A percentile compares a stretch with the other conserved stretches of the same genome.
Evolutionary conservation across 2,888 invertebrate genomes (phyloP).

Genomic region (Sphecodes monilicornis): DNA sequence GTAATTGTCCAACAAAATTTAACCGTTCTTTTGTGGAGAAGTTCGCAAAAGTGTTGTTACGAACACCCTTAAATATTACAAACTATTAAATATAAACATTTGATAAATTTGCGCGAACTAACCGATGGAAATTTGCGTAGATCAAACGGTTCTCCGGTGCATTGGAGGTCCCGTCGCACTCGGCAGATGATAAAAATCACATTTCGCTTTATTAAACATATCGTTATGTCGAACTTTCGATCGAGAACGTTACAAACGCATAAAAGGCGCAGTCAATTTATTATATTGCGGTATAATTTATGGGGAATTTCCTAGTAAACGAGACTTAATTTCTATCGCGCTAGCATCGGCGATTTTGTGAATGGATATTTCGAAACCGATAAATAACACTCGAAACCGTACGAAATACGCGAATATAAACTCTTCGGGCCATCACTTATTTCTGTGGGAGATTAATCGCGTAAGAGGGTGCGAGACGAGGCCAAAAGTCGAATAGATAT

Average conservation of each 20-base stretch:
- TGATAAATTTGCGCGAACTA: neutral
- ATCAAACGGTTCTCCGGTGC: neutral
- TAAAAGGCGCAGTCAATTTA: neutral
- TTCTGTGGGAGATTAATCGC: neutral
- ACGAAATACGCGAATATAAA: neutral
- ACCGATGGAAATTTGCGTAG: neutral
- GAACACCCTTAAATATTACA: neutral
- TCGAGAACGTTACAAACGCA: neutral
- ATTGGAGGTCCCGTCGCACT: neutral
- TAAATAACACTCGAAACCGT: neutral
- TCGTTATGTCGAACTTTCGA: neutral
- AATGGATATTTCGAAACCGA: neutral
- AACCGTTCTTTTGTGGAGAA: no score
- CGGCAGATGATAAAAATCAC: neutral
- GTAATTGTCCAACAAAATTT: no score
- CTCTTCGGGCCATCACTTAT: neutral
- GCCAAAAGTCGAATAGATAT: neutral
- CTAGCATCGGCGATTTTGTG: neutral
- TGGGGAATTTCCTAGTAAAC: neutral
- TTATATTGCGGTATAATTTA: no score
- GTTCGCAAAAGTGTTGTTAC: no score
- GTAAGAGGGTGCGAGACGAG: neutral
- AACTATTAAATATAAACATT: neutral
- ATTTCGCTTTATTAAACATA: conserved; percentile 1
- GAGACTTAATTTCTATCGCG: neutral